Conservation (phyloP, 2,888 invertebrate genomes). For the Limnephilus marmoratus region DNA sequence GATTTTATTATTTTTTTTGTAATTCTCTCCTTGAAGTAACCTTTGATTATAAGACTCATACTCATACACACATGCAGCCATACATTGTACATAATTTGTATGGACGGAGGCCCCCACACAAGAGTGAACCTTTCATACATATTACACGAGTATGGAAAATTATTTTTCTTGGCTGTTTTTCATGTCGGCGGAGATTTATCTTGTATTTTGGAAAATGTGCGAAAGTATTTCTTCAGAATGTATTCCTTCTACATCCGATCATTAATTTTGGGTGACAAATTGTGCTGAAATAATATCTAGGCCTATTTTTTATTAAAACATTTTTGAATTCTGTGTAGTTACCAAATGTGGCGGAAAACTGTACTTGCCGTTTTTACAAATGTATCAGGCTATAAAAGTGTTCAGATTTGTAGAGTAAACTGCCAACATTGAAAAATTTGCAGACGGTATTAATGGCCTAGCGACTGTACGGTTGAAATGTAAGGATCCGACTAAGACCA, state of each 20-base stretch:
- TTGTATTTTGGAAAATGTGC: not conserved
- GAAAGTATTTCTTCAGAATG: not conserved
- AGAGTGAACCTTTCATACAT: not conserved
- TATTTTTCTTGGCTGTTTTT: not conserved
- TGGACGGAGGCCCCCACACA: not conserved
- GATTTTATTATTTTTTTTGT: too few species aligned
- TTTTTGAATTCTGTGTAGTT: too few species aligned
- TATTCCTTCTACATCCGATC: not conserved
- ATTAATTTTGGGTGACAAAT: too few species aligned
- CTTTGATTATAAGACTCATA: not conserved
- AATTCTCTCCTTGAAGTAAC: not conserved
- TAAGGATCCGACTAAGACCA: too few species aligned
- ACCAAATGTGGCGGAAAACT: too few species aligned
- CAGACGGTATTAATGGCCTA: too few species aligned
- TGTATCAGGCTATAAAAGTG: not conserved
- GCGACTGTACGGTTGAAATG: too few species aligned
- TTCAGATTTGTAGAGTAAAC: not conserved
- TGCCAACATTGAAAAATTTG: not conserved
- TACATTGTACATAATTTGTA: not conserved
- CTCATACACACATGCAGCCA: not conserved
- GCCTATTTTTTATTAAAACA: too few species aligned
- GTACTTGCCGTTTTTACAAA: not conserved
- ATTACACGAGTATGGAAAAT: not conserved
- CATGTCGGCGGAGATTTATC: not conserved
- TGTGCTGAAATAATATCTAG: too few species aligned